Percentiles rank a stretch among this genome's conserved stretches.
Conservation (phyloP, 2,888 invertebrate genomes). For the Cremastinae sp. region DNA sequence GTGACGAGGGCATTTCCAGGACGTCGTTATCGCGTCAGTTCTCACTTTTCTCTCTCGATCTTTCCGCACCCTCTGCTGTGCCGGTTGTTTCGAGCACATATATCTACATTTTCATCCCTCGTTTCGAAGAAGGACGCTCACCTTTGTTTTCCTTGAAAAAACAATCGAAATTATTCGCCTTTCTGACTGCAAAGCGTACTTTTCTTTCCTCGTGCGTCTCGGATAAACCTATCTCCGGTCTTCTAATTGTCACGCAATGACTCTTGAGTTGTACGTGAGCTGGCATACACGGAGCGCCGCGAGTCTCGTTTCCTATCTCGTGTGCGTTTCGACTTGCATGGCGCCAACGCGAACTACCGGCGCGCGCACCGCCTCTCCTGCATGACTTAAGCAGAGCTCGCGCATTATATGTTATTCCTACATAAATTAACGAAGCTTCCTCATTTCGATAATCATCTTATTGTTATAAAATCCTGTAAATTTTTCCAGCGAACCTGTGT, state of each 20-base stretch:
- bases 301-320: background rate
- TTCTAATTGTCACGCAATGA: constrained; percentile 63
- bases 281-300: constrained; percentile 49
- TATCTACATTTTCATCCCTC: background rate
- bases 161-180: constrained; percentile 8
- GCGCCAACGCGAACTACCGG: constrained; percentile 47
- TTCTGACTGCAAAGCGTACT: constrained; percentile 20
- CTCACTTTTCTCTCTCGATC: constrained; percentile 33
- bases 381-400: constrained; percentile 13
- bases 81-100: constrained; percentile 45
- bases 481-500: background rate
- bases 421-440: constrained; percentile 23
- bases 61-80: constrained; percentile 33
- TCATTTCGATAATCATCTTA: constrained; percentile 19
- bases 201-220: constrained; percentile 43
- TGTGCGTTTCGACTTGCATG: constrained; percentile 4
- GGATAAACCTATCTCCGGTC: constrained; percentile 54
- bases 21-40: constrained; percentile 58
- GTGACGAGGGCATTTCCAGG: constrained; percentile 54
- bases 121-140: background rate
- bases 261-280: constrained; percentile 59
- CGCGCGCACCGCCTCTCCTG: constrained; percentile 17
- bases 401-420: constrained; percentile 32
- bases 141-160: background rate
- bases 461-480: background rate